A percentile compares a stretch with the other conserved stretches of the same genome.
These are phyloP conservation scores for Otus sunia DNA, from an alignment of 2,113 vertebrate species.

Conservation along the genomic window DNA sequence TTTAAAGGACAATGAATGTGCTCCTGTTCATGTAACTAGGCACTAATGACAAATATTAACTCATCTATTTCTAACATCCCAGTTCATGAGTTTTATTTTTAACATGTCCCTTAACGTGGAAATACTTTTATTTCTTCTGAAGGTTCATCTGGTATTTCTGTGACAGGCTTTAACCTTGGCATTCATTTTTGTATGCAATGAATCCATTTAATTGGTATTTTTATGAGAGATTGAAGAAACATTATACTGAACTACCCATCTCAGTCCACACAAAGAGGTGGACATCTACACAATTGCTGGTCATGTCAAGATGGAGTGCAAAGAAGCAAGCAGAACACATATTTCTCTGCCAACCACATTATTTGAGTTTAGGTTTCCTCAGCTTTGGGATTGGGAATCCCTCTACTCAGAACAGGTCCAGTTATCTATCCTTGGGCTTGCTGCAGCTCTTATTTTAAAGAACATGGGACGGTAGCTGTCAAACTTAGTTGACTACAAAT, in stretches of 20 bases:
- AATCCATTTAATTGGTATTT: not conserved
- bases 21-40: not conserved
- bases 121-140: not conserved
- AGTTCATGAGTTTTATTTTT: not conserved
- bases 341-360: not conserved
- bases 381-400: not conserved
- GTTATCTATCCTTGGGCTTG: not conserved
- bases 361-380: not conserved
- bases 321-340: not conserved
- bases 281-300: not conserved
- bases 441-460: not conserved
- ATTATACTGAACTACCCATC: not conserved
- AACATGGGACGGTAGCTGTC: not conserved
- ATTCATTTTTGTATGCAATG: not conserved
- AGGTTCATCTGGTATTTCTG: not conserved
- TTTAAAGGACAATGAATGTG: not conserved
- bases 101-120: not conserved
- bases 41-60: not conserved
- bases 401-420: not conserved
- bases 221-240: not conserved
- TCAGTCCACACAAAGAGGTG: not conserved
- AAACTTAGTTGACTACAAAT: not conserved
- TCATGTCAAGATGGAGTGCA: not conserved
- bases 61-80: not conserved
- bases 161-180: not conserved